Conservation (phyloP, 2,113 vertebrate genomes). For the Shinisaurus crocodilurus region DNA sequence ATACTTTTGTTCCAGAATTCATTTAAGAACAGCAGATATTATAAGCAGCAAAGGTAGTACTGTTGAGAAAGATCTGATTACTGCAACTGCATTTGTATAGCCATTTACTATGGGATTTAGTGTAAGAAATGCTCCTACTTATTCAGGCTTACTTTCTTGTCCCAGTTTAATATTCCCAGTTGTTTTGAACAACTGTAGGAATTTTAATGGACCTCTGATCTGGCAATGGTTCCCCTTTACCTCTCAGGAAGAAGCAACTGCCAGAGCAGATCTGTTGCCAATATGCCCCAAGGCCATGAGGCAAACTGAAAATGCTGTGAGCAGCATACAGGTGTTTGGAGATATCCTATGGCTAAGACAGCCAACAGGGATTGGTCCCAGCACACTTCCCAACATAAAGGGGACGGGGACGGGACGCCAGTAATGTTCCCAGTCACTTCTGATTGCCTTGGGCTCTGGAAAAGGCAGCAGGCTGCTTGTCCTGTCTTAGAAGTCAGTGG, state of each 20-base stretch:
- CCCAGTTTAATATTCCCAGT: not conserved
- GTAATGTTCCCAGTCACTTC: not conserved
- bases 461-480: not conserved
- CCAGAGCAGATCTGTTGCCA: not conserved
- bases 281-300: not conserved
- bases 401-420: too few species aligned
- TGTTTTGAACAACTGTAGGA: not conserved
- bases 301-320: not conserved
- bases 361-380: not conserved
- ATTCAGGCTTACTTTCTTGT: not conserved
- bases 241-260: not conserved
- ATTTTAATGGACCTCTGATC: not conserved
- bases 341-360: not conserved
- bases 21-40: not conserved
- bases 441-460: not conserved
- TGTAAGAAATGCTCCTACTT: not conserved
- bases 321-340: not conserved
- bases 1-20: accelerated
- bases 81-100: not conserved
- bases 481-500: not conserved
- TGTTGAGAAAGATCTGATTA: not conserved
- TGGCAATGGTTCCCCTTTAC: not conserved
- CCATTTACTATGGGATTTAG: not conserved
- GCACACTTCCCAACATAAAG: not conserved
- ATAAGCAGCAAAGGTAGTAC: not conserved